These are phyloP conservation scores for Drosophila acutilabella DNA, from an alignment of 2,888 invertebrate species.

Conservation along the genomic window DNA sequence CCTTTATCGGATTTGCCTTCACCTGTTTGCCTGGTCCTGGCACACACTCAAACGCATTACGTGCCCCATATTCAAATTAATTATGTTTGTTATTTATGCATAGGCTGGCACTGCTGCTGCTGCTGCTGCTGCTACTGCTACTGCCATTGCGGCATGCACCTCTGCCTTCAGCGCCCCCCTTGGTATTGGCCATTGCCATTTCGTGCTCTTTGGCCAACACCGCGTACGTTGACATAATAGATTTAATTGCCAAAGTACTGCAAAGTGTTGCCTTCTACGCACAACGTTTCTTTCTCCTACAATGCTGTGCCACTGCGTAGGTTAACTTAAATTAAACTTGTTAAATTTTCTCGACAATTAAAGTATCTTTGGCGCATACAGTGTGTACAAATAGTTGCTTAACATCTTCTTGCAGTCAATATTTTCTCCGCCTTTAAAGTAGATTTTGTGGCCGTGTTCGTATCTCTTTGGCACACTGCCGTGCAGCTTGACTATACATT, in stretches of 20 bases:
- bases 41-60: conserved; percentile 35
- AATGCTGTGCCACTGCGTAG: conserved; percentile 3
- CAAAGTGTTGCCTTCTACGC: conserved; percentile 11
- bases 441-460: conserved; percentile 11
- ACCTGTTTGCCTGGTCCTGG: conserved; percentile 14
- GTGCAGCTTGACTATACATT: not conserved
- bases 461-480: not conserved
- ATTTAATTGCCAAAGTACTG: conserved; percentile 38
- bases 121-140: too few species aligned
- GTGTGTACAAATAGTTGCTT: not conserved
- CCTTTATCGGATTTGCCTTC: not conserved
- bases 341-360: not conserved
- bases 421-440: conserved; percentile 6
- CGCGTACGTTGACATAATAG: conserved; percentile 38
- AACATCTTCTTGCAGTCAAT: conserved; percentile 2
- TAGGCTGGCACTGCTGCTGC: conserved; percentile 45
- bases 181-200: conserved; percentile 35
- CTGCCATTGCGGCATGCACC: too few species aligned
- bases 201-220: conserved; percentile 39
- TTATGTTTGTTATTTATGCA: conserved; percentile 79
- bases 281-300: conserved; percentile 6
- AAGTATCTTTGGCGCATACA: not conserved
- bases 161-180: too few species aligned
- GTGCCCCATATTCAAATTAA: conserved; percentile 73
- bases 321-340: not conserved